Base-by-base conservation (phyloP, 2,797 vertebrate species). In the Falco cherrug region DNA sequence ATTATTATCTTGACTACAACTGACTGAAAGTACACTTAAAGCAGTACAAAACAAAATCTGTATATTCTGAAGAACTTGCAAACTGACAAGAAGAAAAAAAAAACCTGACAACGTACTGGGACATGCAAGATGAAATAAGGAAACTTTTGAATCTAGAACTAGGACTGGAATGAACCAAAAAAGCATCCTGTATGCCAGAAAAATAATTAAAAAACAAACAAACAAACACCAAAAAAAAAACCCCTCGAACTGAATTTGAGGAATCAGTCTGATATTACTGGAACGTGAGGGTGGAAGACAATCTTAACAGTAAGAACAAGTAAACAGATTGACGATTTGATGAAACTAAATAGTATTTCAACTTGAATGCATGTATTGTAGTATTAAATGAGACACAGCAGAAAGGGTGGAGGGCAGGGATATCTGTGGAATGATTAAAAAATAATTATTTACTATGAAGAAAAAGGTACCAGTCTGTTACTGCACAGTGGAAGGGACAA, bases 51-150 rank as follows among this genome's bases (percentile, higher is more conserved):
- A 54, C 8, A 79, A 86, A 89, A 67, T n/a, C 33, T 43, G 8
- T 61, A 19, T 50, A 47, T 59, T 73, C 26, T 69, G 39, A 91
- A 77, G 26, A 73, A 77, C 8, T 56, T 74, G 20, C 17, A 84
- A 77, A 83, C 35, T 18, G 17, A 56, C 16, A 63, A n/a, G 6
- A 61, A 53, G 16, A 64, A 45, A 59, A 57, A 45, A n/a, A n/a
- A n/a, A n/a, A n/a, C n/a, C n/a, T n/a, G n/a, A 35, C 4, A 59
- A 37, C 28, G 17, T 59, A 85, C 31, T 9, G 6, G 12, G 15
- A 54, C 15, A 54, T 4, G 41, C 13, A 37, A 21, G 2, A 9
- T 3, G 0, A 60, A 85, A 56, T 37, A 60, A 39, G 8, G 2
- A 8, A 83, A n/a, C 3, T 68, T 77, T 43, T 54, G 26, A 35